Percentiles rank a stretch among this genome's conserved stretches.
These are phyloP conservation scores for Amiota minor DNA, from an alignment of 2,888 invertebrate species.

Conservation along the genomic window DNA sequence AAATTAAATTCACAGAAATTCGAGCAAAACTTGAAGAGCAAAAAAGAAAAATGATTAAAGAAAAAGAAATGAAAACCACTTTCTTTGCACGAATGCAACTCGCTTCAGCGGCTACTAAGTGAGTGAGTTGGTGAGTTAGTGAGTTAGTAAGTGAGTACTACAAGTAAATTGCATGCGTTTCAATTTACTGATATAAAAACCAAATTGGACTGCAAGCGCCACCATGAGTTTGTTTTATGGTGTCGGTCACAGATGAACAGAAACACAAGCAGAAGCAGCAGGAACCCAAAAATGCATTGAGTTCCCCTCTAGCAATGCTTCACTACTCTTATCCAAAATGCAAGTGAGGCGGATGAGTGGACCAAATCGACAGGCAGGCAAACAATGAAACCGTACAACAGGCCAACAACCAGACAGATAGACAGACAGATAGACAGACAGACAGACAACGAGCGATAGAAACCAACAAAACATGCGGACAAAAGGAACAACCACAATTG, in stretches of 20 bases:
- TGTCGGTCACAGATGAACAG: no score
- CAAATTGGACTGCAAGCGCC: constrained; percentile 13
- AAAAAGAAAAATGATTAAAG: not conserved
- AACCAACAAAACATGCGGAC: no score
- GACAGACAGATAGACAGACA: no score
- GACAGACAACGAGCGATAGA: no score
- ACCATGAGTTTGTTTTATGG: not conserved
- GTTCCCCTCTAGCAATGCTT: no score
- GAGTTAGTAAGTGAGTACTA: not conserved
- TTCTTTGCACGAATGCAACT: constrained; percentile 68
- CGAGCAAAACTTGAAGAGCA: not conserved
- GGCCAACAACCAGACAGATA: no score
- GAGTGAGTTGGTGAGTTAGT: not conserved
- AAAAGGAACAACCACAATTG: no score
- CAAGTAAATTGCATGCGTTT: constrained; percentile 17
- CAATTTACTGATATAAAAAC: constrained; percentile 8
- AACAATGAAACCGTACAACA: not conserved
- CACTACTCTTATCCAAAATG: not conserved
- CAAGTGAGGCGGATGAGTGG: not conserved
- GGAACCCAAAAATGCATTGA: no score
- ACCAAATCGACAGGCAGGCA: not conserved
- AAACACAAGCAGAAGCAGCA: no score
- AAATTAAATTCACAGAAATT: constrained; percentile 16
- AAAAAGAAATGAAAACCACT: constrained; percentile 70
- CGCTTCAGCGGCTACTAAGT: constrained; percentile 28